Evolutionary conservation across 92 coral and sea anemone species (phyloP).

Genomic region (Muricea muricata): DNA sequence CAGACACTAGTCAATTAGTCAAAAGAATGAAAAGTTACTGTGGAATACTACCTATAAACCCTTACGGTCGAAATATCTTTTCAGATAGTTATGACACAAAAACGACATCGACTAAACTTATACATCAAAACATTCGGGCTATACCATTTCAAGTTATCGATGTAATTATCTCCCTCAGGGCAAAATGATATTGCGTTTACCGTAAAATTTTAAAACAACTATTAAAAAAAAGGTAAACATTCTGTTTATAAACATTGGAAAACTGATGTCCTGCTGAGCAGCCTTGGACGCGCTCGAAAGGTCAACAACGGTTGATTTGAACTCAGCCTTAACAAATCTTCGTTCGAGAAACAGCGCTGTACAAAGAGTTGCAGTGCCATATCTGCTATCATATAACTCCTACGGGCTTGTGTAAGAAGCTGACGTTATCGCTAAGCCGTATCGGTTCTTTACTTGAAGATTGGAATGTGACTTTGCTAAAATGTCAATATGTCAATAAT

Average conservation of each 20-base stretch:
- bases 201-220: neutral
- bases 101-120: too few relatives aligned
- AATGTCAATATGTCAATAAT: constrained; percentile 17
- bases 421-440: neutral
- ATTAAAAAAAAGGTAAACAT: neutral
- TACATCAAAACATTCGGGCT: too few relatives aligned
- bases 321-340: neutral
- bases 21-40: too few relatives aligned
- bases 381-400: neutral
- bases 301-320: neutral
- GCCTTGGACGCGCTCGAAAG: neutral
- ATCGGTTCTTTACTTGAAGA: neutral
- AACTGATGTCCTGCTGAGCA: neutral
- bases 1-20: too few relatives aligned
- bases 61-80: too few relatives aligned
- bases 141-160: neutral
- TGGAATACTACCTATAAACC: too few relatives aligned
- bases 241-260: neutral
- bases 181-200: neutral
- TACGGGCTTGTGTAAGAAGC: neutral
- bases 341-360: neutral
- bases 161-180: neutral
- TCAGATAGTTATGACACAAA: too few relatives aligned
- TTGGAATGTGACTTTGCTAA: constrained; percentile 1
- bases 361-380: neutral